Base-by-base conservation (phyloP, 2,888 invertebrate species). In the Toxonevra muliebris region DNA sequence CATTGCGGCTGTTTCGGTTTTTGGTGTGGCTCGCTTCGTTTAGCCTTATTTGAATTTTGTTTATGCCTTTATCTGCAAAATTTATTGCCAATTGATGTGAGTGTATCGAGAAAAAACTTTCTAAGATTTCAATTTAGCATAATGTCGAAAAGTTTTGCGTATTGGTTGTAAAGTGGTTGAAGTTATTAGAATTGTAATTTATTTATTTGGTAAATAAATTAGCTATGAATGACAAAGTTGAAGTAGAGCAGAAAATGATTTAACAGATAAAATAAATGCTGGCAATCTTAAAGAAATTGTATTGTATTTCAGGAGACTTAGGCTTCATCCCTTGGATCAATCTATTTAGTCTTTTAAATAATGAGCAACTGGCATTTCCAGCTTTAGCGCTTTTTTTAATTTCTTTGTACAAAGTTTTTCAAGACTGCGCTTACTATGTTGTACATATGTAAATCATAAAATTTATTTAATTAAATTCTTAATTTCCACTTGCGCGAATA, bases 391-490 rank as follows among this genome's bases (percentile, higher is more conserved):
- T 30, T 30, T 30, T 30, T 30, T 30, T 30, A 30, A 7, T 30
- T 30, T 30, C 30, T 30, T 7, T 30, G 30, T 30, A 30, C 7
- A 4, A 2, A 30, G 30, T 30, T 30, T 30, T 7, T 2, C 30
- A 30, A 7, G 30, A 7, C 30, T 30, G 30, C 30, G 7, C 30
- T 30, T 7, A 30, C 30, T 30, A 4, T 30, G 30, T 30, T 30
- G 30, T 7, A 30, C 30, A 30, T 30, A 48, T 11, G 40, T 40
- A 50, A 42, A 8, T 15, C 45, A 17, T 17, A 20, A 40, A 50
- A 54, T 65, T 20, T 17, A 69, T 74, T 76, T 76, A 76, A 76
- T 76, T 74, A 76, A 76, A 74, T 74, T 74, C 74, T 72, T 69
- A 70, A 73, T 73, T 72, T 74, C 71, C 72, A 70, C 71, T 74